phyloP scores from a whole-genome alignment of 37 sponge, comb jelly and placozoan species.

The Theonella swinhoei region DNA sequence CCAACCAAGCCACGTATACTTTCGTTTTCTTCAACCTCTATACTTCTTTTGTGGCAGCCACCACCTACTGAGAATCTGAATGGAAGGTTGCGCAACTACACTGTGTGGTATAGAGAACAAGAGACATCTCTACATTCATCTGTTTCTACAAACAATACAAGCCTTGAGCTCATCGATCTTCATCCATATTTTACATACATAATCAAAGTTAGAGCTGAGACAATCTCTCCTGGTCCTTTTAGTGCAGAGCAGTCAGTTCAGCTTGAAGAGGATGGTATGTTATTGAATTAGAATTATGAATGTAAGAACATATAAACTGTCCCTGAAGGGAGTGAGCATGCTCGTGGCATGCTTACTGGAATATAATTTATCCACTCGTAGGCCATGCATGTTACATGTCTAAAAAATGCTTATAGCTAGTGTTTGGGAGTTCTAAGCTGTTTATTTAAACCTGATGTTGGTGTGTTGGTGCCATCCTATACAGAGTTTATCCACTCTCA shows the following conservation, averaged over 20 bases:
- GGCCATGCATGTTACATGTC: no score
- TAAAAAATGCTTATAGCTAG: no score
- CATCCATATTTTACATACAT: neutral
- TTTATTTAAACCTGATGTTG: no score
- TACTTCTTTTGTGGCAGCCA: neutral
- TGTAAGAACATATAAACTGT: no score
- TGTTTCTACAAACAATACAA: neutral
- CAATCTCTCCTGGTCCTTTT: neutral
- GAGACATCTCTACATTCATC: neutral
- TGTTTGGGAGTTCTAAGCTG: no score
- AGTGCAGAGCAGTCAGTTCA: neutral
- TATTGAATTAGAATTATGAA: neutral
- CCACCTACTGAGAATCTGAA: neutral
- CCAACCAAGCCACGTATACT: neutral
- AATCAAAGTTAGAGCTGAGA: neutral
- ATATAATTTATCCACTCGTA: no score
- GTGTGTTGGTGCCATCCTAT: no score
- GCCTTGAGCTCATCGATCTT: neutral
- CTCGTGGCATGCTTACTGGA: no score
- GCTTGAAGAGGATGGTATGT: neutral
- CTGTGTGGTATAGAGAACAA: neutral
- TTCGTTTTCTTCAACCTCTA: neutral
- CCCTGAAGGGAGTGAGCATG: no score
- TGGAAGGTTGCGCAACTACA: neutral
- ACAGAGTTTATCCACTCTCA: no score